Conservation (phyloP, 2,113 vertebrate genomes). For the Bufo gargarizans region DNA sequence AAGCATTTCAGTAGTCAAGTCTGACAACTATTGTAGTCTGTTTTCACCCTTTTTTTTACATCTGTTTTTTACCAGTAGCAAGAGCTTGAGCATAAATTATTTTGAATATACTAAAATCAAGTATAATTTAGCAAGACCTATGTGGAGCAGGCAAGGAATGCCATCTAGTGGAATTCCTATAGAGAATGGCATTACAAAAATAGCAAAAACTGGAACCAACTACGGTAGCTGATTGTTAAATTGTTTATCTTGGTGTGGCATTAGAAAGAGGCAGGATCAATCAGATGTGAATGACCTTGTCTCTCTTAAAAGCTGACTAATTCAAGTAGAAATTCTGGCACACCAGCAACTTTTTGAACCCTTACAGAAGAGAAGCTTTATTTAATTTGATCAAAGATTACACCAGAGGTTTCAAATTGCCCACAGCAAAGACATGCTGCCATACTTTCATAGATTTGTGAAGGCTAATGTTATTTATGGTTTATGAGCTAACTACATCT, state of each 20-base stretch:
- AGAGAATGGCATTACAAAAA: not conserved
- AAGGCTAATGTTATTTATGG: constrained; percentile 67
- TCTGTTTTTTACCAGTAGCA: constrained; percentile 10
- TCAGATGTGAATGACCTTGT: constrained; percentile 66
- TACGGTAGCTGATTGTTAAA: constrained; percentile 34
- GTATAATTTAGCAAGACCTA: not conserved
- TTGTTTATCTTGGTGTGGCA: constrained; percentile 54
- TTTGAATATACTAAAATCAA: not conserved
- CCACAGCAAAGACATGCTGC: constrained; percentile 68
- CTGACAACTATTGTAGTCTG: constrained; percentile 1
- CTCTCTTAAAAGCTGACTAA: constrained; percentile 69
- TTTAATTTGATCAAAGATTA: constrained; percentile 74
- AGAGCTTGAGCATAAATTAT: not conserved
- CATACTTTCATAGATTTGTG: constrained; percentile 58
- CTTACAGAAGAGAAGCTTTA: constrained; percentile 69
- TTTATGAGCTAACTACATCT: constrained; percentile 66
- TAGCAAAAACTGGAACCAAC: not conserved
- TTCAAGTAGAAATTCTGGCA: constrained; percentile 68
- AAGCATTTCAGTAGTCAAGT: not conserved
- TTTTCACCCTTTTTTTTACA: not conserved
- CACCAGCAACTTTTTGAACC: constrained; percentile 70
- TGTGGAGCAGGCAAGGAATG: constrained; percentile 14
- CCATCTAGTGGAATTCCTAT: constrained; percentile 49
- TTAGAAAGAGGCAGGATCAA: constrained; percentile 63
- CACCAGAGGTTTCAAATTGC: constrained; percentile 68